Conservation (phyloP, 1,140 invertebrate species). For the Drosophila persimilis region DNA sequence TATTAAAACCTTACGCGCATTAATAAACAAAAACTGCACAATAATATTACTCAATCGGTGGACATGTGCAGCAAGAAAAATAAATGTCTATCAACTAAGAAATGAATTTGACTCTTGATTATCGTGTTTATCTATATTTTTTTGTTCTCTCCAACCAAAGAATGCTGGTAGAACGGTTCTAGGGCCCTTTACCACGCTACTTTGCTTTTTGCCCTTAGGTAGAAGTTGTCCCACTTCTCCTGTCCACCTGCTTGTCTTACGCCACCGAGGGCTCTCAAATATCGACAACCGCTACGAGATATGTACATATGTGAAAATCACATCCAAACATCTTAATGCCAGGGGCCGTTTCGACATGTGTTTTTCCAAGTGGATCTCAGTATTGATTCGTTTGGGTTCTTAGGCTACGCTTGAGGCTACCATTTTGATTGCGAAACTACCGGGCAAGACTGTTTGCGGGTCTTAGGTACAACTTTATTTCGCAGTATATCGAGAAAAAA, state of each 20-base stretch:
- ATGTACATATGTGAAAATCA: slow-evolving; percentile 4
- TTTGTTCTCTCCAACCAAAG: slow-evolving; percentile 7
- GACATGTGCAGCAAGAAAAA: too few species aligned
- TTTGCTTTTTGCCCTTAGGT: slow-evolving; percentile 16
- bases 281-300: slow-evolving; percentile 43
- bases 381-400: too few species aligned
- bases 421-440: too few species aligned
- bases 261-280: slow-evolving; percentile 29
- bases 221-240: slow-evolving; percentile 65
- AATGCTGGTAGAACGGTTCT: slow-evolving; percentile 49
- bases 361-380: too few species aligned
- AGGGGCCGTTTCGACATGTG: too few species aligned
- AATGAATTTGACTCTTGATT: slow-evolving; percentile 64
- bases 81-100: too few species aligned
- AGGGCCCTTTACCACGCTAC: slow-evolving; percentile 47
- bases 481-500: too few species aligned
- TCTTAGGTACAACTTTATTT: too few species aligned
- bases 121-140: slow-evolving; percentile 55
- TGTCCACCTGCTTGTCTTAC: slow-evolving; percentile 61
- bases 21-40: too few species aligned
- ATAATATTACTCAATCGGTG: slow-evolving; percentile 11
- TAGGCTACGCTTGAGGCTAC: too few species aligned
- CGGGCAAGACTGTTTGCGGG: too few species aligned
- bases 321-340: slow-evolving; percentile 28
- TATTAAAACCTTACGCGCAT: too few species aligned